Conservation (phyloP, 2,797 vertebrate species). For the Selene dorsalis region DNA sequence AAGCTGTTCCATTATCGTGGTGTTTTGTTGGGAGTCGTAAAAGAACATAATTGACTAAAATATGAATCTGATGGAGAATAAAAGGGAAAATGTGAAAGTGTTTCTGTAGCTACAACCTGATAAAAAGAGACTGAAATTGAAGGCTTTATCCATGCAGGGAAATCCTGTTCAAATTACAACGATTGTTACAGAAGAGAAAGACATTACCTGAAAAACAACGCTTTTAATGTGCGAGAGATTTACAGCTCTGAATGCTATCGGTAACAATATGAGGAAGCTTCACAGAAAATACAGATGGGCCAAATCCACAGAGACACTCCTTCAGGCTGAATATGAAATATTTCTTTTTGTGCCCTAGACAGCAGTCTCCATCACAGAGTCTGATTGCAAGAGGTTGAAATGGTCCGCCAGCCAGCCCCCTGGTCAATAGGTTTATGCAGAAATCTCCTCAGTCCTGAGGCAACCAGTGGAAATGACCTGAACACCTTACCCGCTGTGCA, state of each 20-base stretch:
- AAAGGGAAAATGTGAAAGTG: neutral
- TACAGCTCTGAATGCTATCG: slow-evolving; percentile 26
- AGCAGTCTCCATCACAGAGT: slow-evolving; percentile 34
- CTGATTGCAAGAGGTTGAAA: slow-evolving; percentile 56
- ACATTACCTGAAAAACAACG: neutral
- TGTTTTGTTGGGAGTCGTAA: slow-evolving; percentile 4
- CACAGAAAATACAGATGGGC: slow-evolving; percentile 29
- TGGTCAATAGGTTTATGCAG: slow-evolving; percentile 52
- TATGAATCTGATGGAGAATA: slow-evolving; percentile 19
- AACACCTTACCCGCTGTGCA: slow-evolving; percentile 34
- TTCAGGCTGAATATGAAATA: slow-evolving; percentile 49
- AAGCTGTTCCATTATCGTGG: slow-evolving; percentile 14
- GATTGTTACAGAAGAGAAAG: slow-evolving; percentile 1
- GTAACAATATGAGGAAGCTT: slow-evolving; percentile 19
- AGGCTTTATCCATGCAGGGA: neutral
- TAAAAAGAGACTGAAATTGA: slow-evolving; percentile 8
- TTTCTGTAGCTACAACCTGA: neutral
- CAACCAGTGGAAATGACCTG: slow-evolving; percentile 25
- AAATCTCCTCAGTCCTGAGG: slow-evolving; percentile 39
- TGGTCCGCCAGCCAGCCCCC: slow-evolving; percentile 37
- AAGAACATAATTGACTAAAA: slow-evolving; percentile 23
- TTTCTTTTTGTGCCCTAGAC: slow-evolving; percentile 25
- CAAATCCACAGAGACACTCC: slow-evolving; percentile 15
- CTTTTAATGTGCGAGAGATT: slow-evolving; percentile 10
- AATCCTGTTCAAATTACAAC: slow-evolving; percentile 12